Percentiles rank a stretch among this genome's conserved stretches.
Conservation (phyloP, 2,113 vertebrate species). For the Pedionomus torquatus region DNA sequence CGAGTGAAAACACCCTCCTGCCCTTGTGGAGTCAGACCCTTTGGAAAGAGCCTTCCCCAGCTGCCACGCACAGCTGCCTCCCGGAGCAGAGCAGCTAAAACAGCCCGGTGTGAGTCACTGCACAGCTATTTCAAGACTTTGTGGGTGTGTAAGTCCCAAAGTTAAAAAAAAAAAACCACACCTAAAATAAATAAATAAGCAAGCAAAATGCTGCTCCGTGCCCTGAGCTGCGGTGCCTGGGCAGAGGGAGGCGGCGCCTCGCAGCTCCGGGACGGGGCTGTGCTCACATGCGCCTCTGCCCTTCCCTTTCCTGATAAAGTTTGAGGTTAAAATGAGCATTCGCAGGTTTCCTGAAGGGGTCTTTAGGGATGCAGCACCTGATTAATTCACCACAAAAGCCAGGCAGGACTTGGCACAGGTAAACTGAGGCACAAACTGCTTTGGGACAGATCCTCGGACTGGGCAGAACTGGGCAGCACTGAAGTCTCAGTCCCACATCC, state of each 20-base stretch:
- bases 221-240: neutral
- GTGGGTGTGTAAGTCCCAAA: conserved; percentile 15
- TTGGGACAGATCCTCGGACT: neutral
- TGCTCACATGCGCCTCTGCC: neutral
- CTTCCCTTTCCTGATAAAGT: neutral
- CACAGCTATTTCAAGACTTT: conserved; percentile 47
- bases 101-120: conserved; percentile 40
- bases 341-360: neutral
- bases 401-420: neutral
- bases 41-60: neutral
- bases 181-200: conserved; percentile 30
- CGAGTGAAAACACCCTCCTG: neutral
- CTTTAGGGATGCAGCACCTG: neutral
- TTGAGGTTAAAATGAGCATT: neutral
- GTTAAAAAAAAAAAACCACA: neutral
- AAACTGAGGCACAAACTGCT: neutral
- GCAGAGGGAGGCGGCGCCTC: neutral
- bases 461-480: neutral
- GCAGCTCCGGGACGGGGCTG: accelerated
- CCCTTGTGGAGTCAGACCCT: neutral
- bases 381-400: neutral
- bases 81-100: neutral
- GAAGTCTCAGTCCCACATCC: neutral
- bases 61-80: neutral
- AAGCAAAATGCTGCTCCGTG: neutral